These are phyloP conservation scores for Trichechus manatus DNA, from an alignment of 2,113 vertebrate species.

Conservation along the genomic window DNA sequence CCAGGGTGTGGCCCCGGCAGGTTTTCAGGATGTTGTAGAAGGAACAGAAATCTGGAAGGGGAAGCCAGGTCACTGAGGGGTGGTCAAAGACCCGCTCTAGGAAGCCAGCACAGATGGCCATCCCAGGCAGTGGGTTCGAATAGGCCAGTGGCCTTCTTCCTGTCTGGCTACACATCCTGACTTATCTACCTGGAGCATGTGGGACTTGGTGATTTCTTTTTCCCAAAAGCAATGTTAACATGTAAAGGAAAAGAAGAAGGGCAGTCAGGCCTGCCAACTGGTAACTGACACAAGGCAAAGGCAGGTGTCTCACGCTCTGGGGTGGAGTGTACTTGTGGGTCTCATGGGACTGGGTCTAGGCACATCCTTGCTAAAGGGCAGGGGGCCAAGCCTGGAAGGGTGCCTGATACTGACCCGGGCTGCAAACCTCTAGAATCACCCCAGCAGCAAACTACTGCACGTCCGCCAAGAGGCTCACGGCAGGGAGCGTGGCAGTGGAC, in stretches of 20 bases:
- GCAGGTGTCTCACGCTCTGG: fast-evolving
- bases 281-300: not conserved
- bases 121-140: not conserved
- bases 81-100: fast-evolving
- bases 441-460: fast-evolving
- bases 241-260: not conserved
- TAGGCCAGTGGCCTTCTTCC: too few species aligned
- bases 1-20: constrained; percentile 92
- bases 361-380: not conserved
- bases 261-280: not conserved
- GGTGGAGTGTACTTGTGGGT: fast-evolving
- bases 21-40: constrained; percentile 98
- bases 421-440: not conserved
- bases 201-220: not conserved
- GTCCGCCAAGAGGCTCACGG: not conserved
- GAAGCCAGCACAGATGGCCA: not conserved
- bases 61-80: constrained; percentile 25
- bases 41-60: constrained; percentile 94
- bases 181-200: not conserved
- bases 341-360: not conserved
- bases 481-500: not conserved
- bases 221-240: not conserved
- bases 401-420: fast-evolving
- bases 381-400: not conserved
- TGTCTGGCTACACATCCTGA: not conserved